These are phyloP conservation scores for Indicator indicator DNA, from an alignment of 2,113 vertebrate genomes.

Conservation along the genomic window DNA sequence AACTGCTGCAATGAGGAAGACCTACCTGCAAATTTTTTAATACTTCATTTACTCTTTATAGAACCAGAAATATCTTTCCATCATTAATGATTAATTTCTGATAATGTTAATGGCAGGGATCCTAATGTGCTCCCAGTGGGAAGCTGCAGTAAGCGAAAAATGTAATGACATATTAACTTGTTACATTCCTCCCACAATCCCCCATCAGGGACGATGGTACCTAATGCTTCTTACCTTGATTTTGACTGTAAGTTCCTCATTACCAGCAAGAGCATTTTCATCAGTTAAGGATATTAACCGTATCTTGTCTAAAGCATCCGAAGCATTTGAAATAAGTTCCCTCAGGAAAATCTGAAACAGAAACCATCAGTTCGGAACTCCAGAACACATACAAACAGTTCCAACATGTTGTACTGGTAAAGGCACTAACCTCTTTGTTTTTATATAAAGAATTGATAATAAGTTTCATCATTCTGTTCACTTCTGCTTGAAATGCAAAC, in stretches of 20 bases:
- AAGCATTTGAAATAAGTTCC: slow-evolving; percentile 94
- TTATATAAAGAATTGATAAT: slow-evolving; percentile 99
- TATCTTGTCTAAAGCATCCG: slow-evolving; percentile 94
- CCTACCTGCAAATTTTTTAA: neutral
- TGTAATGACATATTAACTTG: neutral
- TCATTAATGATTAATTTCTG: accelerated
- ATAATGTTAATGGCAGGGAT: neutral
- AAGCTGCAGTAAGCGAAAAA: neutral
- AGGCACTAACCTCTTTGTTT: slow-evolving; percentile 92
- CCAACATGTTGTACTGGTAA: neutral
- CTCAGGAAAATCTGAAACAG: slow-evolving; percentile 89
- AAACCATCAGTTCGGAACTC: neutral
- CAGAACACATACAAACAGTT: neutral
- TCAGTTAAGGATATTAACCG: slow-evolving; percentile 89
- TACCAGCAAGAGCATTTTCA: slow-evolving; percentile 85
- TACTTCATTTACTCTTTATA: neutral
- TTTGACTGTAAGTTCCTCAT: slow-evolving; percentile 92
- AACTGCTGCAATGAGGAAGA: neutral
- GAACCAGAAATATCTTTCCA: neutral
- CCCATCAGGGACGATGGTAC: accelerated
- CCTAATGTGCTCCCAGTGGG: neutral
- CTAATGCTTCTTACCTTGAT: slow-evolving; percentile 83
- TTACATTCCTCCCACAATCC: neutral
- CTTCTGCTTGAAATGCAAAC: slow-evolving; percentile 96
- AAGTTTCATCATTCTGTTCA: slow-evolving; percentile 99